phyloP scores from a whole-genome alignment of 2,888 invertebrate genomes.

The Apamea anceps region DNA sequence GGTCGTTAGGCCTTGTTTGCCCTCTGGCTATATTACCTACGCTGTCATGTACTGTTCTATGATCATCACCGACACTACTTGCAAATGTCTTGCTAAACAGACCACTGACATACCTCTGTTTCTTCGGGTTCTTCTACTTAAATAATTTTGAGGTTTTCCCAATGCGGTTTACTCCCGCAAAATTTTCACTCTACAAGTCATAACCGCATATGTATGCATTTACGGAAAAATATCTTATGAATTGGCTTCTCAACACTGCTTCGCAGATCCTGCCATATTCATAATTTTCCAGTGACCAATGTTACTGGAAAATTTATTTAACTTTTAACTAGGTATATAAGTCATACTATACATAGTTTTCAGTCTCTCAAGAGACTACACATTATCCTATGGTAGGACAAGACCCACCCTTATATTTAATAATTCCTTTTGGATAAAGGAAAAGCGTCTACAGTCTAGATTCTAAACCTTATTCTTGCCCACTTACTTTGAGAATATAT shows the following conservation, averaged over 20 bases:
- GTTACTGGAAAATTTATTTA: too few species aligned
- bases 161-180: background rate
- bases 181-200: background rate
- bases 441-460: background rate
- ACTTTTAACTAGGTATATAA: too few species aligned
- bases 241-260: background rate
- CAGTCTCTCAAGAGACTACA: background rate
- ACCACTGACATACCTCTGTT: background rate
- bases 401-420: background rate
- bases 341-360: too few species aligned
- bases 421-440: background rate
- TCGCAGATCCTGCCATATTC: background rate
- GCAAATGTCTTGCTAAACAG: background rate
- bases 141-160: background rate
- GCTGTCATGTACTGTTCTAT: background rate
- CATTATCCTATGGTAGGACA: background rate
- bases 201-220: background rate
- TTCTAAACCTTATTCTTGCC: too few species aligned
- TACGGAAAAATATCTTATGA: background rate
- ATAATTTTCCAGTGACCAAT: background rate
- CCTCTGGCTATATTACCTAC: constrained; percentile 20
- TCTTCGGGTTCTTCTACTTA: background rate
- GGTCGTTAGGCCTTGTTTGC: constrained; percentile 22
- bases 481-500: too few species aligned
- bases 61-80: background rate